Conservation (phyloP, 2,113 vertebrate species). For the Struthio camelus region DNA sequence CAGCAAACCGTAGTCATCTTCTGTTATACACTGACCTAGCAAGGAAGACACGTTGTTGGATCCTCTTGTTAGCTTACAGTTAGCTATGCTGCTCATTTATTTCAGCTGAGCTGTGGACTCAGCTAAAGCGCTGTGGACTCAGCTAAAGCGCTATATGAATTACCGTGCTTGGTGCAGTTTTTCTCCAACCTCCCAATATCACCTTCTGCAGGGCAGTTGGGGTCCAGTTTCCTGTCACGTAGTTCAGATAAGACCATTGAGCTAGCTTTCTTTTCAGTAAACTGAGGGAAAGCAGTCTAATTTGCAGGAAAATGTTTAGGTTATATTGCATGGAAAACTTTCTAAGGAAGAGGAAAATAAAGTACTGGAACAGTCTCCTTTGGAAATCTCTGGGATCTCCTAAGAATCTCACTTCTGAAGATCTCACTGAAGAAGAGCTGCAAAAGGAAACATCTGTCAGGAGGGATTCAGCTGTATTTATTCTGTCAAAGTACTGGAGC, state of each 20-base stretch:
- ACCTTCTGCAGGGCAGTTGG: not conserved
- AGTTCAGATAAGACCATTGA: not conserved
- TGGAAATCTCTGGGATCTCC: not conserved
- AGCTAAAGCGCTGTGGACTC: too few relatives aligned
- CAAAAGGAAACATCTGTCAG: not conserved
- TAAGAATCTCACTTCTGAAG: too few relatives aligned
- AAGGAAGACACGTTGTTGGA: not conserved
- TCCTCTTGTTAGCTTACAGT: not conserved
- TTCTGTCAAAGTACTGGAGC: too few relatives aligned
- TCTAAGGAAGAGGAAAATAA: not conserved
- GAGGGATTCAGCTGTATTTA: not conserved
- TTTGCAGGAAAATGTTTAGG: not conserved
- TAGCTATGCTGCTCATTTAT: not conserved
- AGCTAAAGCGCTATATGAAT: too few relatives aligned
- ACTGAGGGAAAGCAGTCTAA: not conserved
- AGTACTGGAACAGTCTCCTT: not conserved
- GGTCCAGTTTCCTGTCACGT: not conserved
- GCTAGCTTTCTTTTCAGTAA: not conserved
- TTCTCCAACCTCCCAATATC: not conserved
- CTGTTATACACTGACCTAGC: too few relatives aligned
- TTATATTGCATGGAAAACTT: not conserved
- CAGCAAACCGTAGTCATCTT: too few relatives aligned
- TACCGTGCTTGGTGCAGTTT: not conserved
- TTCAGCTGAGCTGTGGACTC: too few relatives aligned
- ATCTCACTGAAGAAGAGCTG: not conserved